phyloP scores from a whole-genome alignment of 2,888 invertebrate genomes.

The Drosophila mulleri region DNA sequence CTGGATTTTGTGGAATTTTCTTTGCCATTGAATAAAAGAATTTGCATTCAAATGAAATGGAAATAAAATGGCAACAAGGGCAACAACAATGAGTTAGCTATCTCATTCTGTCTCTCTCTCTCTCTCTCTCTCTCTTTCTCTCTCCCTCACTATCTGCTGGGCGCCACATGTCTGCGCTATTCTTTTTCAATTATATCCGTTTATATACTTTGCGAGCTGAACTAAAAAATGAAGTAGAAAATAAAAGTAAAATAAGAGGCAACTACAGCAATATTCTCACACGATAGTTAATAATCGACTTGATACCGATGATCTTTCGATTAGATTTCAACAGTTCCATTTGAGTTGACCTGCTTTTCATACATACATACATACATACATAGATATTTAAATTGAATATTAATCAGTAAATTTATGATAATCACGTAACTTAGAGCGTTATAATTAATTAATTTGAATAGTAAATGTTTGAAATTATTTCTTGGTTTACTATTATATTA shows the following conservation, averaged over 20 bases:
- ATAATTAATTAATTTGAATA: no score
- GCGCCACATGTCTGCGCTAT: conserved; percentile 18
- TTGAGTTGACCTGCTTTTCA: not conserved
- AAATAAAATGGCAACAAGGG: conserved; percentile 28
- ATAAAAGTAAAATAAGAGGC: not conserved
- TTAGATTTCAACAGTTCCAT: no score
- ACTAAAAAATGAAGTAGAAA: not conserved
- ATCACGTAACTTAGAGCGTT: not conserved
- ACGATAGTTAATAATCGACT: not conserved
- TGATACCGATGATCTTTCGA: no score
- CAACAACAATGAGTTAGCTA: not conserved
- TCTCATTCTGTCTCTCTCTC: not conserved
- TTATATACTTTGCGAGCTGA: not conserved
- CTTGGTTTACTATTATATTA: no score
- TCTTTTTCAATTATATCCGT: conserved; percentile 8
- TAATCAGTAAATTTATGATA: not conserved
- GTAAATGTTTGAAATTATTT: no score
- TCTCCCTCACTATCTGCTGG: not conserved
- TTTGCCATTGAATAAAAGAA: conserved; percentile 55
- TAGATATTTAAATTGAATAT: not conserved
- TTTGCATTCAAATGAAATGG: conserved; percentile 48
- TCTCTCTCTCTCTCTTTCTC: no score
- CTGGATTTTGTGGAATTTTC: conserved; percentile 62
- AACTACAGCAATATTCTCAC: not conserved
- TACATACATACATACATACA: no score